Conservation (phyloP, 1,140 invertebrate genomes). For the Drosophila virilis region DNA sequence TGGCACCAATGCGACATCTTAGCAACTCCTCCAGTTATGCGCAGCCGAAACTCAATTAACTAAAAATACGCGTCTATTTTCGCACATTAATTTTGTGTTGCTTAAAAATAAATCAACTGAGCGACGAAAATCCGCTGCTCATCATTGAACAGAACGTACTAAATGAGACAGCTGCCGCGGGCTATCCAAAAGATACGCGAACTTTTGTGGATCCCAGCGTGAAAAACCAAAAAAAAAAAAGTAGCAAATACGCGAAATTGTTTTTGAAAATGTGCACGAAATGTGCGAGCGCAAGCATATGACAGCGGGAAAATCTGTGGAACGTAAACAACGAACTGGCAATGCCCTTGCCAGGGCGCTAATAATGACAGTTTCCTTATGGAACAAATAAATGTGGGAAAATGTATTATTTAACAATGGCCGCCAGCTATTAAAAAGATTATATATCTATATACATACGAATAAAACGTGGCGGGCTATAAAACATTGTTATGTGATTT, state of each 20-base stretch:
- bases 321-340: slow-evolving; percentile 29
- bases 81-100: slow-evolving; percentile 35
- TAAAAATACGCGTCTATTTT: slow-evolving; percentile 46
- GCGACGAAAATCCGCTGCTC: slow-evolving; percentile 50
- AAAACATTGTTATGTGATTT: not conserved
- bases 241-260: slow-evolving; percentile 18
- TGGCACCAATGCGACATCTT: slow-evolving; percentile 71
- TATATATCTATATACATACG: not conserved
- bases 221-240: slow-evolving; percentile 19
- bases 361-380: slow-evolving; percentile 25
- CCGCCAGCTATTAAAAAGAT: not conserved
- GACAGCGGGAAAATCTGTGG: slow-evolving; percentile 14
- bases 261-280: slow-evolving; percentile 42
- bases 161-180: slow-evolving; percentile 44
- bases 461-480: not conserved
- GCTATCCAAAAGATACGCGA: slow-evolving; percentile 15
- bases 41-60: slow-evolving; percentile 1
- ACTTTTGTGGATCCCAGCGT: not conserved
- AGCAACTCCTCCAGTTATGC: not conserved
- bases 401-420: slow-evolving; percentile 19
- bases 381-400: slow-evolving; percentile 42
- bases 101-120: slow-evolving; percentile 54
- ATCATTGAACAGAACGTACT: slow-evolving; percentile 64
- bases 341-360: slow-evolving; percentile 48
- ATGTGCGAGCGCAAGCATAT: not conserved